Evolutionary conservation across 1,140 invertebrate species (phyloP), one percentile per base, ranked within the genome.

Genomic region (Lutraria rhynchaena): DNA sequence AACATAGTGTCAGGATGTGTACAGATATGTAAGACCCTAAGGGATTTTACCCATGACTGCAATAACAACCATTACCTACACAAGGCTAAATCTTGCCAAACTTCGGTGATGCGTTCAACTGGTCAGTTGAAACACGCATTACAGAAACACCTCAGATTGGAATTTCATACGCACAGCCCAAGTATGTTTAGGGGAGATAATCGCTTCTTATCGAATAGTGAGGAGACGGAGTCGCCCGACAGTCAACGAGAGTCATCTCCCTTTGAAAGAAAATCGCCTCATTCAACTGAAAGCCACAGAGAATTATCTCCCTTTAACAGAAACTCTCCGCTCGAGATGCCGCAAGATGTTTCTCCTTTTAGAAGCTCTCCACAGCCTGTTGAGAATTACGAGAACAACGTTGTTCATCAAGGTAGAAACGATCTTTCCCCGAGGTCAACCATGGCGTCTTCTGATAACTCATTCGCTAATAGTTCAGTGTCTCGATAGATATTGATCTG

Each of bases 1-100:
- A 87, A 80, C 70, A 78, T 85, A 35, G 82, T 85, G 5, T 87
- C 86, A 15, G 78, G 84, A 5, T 87, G 86, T 77, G 77, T 87
- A 29, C 86, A 87, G 70, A 57, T 87, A 0, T 85, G 82, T 57
- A 81, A 82, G 44, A 65, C 71, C 13, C 74, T 87, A 19, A 76
- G 78, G 41, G 74, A 83, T 29, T 76, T 82, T 29, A 77, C 80
- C 5, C 81, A 85, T 19, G 82, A 87, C 60, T 55, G 55, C 1
- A 83, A 31, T 13, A 87, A 85, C 57, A 19, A 60, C 24, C 61
- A 74, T 19, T 81, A 73, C 31, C 22, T 55, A 27, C 78, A 81
- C 31, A 73, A 74, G 24, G 60, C 55, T 17, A 58, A 71, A 15
- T 73, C 78, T n/a, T 81, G 78, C 46, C 70, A 65, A 37, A 27